These are phyloP conservation scores for Ips typographus DNA, from an alignment of 1,140 invertebrate genomes.

Conservation along the genomic window DNA sequence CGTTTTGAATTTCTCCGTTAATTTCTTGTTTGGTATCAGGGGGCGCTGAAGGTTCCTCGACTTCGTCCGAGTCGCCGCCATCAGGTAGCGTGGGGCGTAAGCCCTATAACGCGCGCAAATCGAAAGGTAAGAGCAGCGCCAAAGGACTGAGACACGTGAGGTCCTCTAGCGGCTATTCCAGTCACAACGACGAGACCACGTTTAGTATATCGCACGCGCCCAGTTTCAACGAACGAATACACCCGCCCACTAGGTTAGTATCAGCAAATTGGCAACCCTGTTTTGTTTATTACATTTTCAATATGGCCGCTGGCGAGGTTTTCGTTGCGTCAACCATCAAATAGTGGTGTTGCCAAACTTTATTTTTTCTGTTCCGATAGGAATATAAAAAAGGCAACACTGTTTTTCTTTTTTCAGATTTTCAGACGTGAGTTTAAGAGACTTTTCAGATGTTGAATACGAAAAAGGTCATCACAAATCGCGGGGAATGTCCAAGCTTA, in stretches of 20 bases:
- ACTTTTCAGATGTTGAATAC: constrained; percentile 59
- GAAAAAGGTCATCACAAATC: constrained; percentile 54
- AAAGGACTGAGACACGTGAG: constrained; percentile 63
- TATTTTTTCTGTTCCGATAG: not conserved
- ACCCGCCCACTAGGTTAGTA: constrained; percentile 60
- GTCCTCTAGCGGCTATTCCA: constrained; percentile 73
- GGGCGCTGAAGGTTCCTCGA: constrained; percentile 68
- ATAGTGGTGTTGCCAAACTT: not conserved
- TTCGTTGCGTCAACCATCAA: too few species aligned
- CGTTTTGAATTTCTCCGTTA: not conserved
- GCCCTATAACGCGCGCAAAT: constrained; percentile 64
- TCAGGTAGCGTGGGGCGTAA: constrained; percentile 62
- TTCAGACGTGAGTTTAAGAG: constrained; percentile 60
- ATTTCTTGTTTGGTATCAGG: constrained; percentile 37
- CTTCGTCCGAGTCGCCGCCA: constrained; percentile 68
- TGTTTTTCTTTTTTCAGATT: constrained; percentile 53
- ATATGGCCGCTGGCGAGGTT: too few species aligned
- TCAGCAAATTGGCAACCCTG: too few species aligned
- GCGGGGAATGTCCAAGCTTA: constrained; percentile 58
- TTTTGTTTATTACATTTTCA: too few species aligned
- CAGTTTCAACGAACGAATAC: constrained; percentile 73
- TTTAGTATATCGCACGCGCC: constrained; percentile 75
- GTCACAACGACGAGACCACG: constrained; percentile 79
- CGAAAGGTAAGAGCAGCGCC: constrained; percentile 60
- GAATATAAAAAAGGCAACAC: not conserved